Conservation (phyloP, 2,113 vertebrate species). For the Thunnus maccoyii region DNA sequence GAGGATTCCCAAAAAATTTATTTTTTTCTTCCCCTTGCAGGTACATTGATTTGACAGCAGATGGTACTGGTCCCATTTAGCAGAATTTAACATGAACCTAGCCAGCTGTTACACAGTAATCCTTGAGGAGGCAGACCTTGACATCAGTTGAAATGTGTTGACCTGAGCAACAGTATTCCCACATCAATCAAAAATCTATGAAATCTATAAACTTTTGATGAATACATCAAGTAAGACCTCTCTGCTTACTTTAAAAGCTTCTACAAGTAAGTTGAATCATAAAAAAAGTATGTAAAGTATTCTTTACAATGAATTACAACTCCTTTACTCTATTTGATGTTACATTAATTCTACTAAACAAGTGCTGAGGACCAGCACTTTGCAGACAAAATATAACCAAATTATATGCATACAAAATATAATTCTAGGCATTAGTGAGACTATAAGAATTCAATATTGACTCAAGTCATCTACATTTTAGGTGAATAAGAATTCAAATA, state of each 20-base stretch:
- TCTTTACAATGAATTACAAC: no score
- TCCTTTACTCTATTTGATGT: no score
- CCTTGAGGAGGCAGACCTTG: no score
- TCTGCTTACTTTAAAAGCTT: neutral
- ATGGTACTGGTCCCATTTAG: conserved; percentile 29
- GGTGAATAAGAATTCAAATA: no score
- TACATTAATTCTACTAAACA: no score
- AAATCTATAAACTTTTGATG: neutral
- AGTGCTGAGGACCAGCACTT: no score
- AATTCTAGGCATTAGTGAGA: no score
- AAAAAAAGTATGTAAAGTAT: neutral
- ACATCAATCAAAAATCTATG: neutral
- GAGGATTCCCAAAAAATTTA: no score
- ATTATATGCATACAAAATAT: neutral
- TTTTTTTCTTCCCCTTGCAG: neutral
- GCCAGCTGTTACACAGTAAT: no score
- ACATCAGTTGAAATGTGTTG: neutral
- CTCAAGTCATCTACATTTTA: no score
- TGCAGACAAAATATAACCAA: neutral
- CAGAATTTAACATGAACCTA: neutral
- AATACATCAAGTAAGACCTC: neutral
- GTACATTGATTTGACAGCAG: conserved; percentile 37
- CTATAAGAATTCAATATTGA: no score
- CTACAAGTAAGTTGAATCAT: no score
- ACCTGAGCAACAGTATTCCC: neutral